A percentile compares a stretch with the other conserved stretches of the same genome.
Evolutionary conservation across 2,888 invertebrate genomes (phyloP).

Genomic region (Halocaridina rubra): DNA sequence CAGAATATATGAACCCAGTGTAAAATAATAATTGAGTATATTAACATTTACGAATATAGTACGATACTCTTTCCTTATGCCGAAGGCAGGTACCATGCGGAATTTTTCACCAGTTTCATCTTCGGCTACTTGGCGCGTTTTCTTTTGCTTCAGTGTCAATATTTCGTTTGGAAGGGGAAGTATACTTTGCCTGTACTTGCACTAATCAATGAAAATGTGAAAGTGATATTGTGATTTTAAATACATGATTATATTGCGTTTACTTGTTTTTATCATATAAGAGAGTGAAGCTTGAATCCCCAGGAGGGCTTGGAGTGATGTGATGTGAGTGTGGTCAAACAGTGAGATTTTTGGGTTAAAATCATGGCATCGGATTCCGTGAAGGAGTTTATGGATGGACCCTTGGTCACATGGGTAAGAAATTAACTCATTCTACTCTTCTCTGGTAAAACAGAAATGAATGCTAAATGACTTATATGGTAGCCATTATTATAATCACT

Average conservation of each 20-base stretch:
- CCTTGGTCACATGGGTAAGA: constrained; percentile 61
- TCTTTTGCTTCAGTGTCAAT: constrained; percentile 32
- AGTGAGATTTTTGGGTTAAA: not conserved
- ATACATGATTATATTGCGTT: not conserved
- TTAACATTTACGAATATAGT: too few relatives aligned
- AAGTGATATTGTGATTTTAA: constrained; percentile 3
- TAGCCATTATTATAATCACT: too few relatives aligned
- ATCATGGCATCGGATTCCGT: constrained; percentile 42
- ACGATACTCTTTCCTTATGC: too few relatives aligned
- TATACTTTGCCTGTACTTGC: not conserved
- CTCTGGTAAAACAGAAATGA: too few relatives aligned
- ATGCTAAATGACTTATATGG: too few relatives aligned
- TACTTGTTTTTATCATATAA: not conserved
- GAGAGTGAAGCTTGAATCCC: constrained; percentile 23
- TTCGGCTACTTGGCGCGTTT: too few relatives aligned
- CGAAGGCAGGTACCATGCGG: too few relatives aligned
- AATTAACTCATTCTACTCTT: too few relatives aligned
- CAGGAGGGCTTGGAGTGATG: constrained; percentile 28
- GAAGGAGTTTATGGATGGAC: constrained; percentile 55
- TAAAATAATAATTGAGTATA: too few relatives aligned
- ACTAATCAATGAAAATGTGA: constrained; percentile 49
- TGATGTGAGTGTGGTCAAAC: constrained; percentile 16
- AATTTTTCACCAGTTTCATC: too few relatives aligned
- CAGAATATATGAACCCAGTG: too few relatives aligned
- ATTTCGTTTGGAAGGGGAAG: not conserved